These are phyloP conservation scores for Pristionchus entomophagus DNA, from an alignment of 2,888 invertebrate species.

Conservation along the genomic window DNA sequence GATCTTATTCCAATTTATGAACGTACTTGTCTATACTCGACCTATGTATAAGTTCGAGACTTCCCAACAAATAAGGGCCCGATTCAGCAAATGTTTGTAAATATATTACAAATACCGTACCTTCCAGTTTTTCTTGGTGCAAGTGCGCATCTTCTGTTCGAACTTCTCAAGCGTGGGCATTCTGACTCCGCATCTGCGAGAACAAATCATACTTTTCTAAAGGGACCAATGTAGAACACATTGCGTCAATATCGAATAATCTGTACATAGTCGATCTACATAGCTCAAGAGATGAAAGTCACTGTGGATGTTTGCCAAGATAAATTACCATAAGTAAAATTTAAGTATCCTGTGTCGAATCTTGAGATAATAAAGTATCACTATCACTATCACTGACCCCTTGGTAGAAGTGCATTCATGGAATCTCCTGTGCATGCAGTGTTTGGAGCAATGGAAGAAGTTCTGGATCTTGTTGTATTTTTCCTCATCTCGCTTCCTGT, in stretches of 20 bases:
- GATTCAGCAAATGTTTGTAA: neutral
- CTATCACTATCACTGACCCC: neutral
- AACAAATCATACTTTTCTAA: neutral
- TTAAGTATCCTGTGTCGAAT: neutral
- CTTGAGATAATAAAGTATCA: neutral
- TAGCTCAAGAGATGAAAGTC: too few species aligned
- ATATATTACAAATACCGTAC: neutral
- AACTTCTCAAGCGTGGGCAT: neutral
- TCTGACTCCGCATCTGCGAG: neutral
- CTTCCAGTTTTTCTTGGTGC: slow-evolving; percentile 14
- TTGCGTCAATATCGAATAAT: too few species aligned
- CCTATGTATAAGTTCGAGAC: too few species aligned
- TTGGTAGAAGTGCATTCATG: neutral
- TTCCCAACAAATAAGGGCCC: too few species aligned
- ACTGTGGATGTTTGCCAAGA: too few species aligned
- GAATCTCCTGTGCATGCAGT: neutral
- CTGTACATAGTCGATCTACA: too few species aligned
- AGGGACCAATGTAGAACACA: too few species aligned
- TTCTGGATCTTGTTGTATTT: slow-evolving; percentile 1
- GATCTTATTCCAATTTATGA: too few species aligned
- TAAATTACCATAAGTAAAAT: too few species aligned
- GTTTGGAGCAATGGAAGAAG: slow-evolving; percentile 18
- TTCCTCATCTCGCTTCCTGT: neutral
- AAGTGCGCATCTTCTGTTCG: neutral
- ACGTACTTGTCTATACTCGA: too few species aligned